Evolutionary conservation across 30 jellyfish, hydroid and myxozoan genomes (phyloP).

Genomic region (Pseudorhiza aurosa): DNA sequence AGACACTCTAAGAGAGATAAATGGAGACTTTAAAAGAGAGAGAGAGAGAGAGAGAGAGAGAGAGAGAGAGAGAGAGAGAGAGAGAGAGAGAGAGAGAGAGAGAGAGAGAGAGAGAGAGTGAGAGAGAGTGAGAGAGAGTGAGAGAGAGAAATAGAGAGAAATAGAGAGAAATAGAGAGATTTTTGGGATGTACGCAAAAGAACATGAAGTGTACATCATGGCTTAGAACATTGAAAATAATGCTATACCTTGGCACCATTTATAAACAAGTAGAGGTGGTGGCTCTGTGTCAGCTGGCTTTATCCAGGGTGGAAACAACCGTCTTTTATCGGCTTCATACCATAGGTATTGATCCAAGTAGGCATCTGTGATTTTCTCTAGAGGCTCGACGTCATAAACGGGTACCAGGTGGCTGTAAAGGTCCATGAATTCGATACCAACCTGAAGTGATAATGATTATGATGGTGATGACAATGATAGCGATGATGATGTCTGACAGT

Average conservation of each 20-base stretch:
- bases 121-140: too few species aligned
- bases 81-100: too few species aligned
- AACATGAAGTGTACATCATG: too few species aligned
- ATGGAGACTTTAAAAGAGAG: too few species aligned
- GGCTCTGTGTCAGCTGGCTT: conserved; percentile 99
- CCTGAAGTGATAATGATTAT: conserved; percentile 52
- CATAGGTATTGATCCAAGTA: conserved; percentile 98
- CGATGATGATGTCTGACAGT: too few species aligned
- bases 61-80: too few species aligned
- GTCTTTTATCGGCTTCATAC: conserved; percentile 98
- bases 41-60: too few species aligned
- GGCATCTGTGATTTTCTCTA: conserved; percentile 99
- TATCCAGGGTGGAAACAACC: conserved; percentile 99
- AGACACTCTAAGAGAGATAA: too few species aligned
- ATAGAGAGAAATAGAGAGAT: too few species aligned
- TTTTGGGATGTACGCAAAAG: not conserved
- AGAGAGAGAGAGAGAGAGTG: too few species aligned
- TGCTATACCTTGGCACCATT: conserved; percentile 98
- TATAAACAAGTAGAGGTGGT: conserved; percentile 96
- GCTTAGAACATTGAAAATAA: not conserved
- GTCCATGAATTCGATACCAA: conserved; percentile 99
- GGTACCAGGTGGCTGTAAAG: conserved; percentile 99
- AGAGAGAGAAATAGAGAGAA: too few species aligned
- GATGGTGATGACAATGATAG: too few species aligned
- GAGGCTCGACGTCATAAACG: conserved; percentile 98